Percentiles rank a stretch among this genome's conserved stretches.
phyloP scores from a whole-genome alignment of 64 coral and sea anemone genomes.

The Montipora sp. region DNA sequence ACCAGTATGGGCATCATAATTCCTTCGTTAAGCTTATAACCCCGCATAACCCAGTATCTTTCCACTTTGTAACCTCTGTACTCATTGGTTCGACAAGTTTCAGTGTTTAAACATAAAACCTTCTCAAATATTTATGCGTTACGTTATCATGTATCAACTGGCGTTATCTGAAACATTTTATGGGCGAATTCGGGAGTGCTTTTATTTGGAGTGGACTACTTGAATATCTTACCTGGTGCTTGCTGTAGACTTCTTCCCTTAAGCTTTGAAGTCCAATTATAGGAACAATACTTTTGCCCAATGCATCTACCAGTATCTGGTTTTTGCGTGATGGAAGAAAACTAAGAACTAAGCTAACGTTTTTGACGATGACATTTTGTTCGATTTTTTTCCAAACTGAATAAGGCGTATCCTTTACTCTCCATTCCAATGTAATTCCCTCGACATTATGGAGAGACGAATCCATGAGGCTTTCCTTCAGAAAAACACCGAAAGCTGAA shows the following conservation, averaged over 20 bases:
- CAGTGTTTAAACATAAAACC: no score
- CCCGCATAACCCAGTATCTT: no score
- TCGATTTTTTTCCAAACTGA: neutral
- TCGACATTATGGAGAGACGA: neutral
- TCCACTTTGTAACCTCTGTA: no score
- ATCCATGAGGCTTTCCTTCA: neutral
- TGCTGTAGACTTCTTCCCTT: conserved; percentile 4
- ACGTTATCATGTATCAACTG: neutral
- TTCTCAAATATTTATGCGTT: neutral
- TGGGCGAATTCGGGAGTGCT: neutral
- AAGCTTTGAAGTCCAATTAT: conserved; percentile 14
- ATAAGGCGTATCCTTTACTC: neutral
- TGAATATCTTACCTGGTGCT: conserved; percentile 4
- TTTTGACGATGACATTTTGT: neutral
- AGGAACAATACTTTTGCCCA: conserved; percentile 7
- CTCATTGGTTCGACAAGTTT: no score
- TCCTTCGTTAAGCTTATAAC: no score
- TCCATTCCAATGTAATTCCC: conserved; percentile 15
- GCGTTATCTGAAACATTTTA: neutral
- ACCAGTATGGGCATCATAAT: no score
- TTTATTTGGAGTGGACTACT: neutral
- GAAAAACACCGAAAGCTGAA: neutral
- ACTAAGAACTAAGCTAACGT: conserved; percentile 5
- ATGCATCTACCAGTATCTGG: conserved; percentile 10
- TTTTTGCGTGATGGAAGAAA: conserved; percentile 18